phyloP scores from a whole-genome alignment of 2,888 invertebrate species.

The Celastrina argiolus region DNA sequence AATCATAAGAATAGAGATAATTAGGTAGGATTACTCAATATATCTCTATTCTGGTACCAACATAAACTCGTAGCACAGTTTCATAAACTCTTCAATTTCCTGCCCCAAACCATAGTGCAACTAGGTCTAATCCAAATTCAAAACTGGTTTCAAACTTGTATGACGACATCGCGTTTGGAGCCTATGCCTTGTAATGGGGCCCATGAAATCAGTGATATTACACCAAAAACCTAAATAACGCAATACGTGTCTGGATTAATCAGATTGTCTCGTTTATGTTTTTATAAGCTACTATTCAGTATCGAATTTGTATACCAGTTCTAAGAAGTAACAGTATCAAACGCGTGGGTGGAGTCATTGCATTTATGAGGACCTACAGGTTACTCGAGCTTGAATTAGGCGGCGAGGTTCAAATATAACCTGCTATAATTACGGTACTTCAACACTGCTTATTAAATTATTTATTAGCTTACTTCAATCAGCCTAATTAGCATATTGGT shows the following conservation, averaged over 20 bases:
- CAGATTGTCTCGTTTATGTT: background rate
- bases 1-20: too few relatives aligned
- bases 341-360: background rate
- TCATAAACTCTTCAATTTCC: background rate
- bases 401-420: conserved; percentile 5
- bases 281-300: background rate
- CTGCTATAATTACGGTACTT: background rate
- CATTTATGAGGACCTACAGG: conserved; percentile 1
- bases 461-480: background rate
- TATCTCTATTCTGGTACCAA: background rate
- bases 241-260: background rate
- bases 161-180: background rate
- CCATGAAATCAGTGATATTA: background rate
- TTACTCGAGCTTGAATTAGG: background rate
- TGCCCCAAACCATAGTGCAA: background rate
- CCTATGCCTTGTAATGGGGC: background rate
- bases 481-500: background rate
- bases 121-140: background rate
- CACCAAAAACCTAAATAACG: background rate
- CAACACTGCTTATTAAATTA: background rate
- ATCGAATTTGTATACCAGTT: background rate
- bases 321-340: background rate
- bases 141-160: background rate
- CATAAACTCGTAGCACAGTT: background rate
- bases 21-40: too few relatives aligned